Evolutionary conservation across 1,140 invertebrate genomes (phyloP).

Genomic region (Pachyrhynchus sulphureomaculatus): DNA sequence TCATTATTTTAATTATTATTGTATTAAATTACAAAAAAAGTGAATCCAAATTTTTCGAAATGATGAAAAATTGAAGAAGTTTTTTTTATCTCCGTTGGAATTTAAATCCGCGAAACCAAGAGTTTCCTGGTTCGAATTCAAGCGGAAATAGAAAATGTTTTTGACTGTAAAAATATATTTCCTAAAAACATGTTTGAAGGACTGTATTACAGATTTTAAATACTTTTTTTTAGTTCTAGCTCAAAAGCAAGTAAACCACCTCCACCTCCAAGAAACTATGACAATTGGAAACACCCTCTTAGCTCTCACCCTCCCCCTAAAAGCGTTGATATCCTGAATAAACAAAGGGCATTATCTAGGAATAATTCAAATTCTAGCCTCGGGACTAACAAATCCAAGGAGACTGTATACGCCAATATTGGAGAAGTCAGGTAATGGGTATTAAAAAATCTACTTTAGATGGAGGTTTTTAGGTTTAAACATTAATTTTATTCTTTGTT

Average conservation of each 20-base stretch:
- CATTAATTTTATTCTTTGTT: no score
- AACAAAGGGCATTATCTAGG: slow-evolving; percentile 56
- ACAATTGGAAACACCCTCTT: slow-evolving; percentile 61
- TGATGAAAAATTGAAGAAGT: no score
- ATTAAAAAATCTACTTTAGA: background rate
- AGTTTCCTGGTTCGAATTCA: no score
- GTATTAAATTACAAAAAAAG: no score
- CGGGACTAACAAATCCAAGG: slow-evolving; percentile 49
- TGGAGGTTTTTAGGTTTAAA: no score
- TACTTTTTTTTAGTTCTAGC: background rate
- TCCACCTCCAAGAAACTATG: slow-evolving; percentile 60
- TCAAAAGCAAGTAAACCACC: slow-evolving; percentile 52
- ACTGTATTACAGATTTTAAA: no score
- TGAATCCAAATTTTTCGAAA: no score
- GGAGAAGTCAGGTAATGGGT: slow-evolving; percentile 64
- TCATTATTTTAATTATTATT: background rate
- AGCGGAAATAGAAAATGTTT: no score
- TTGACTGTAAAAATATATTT: no score
- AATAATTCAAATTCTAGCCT: slow-evolving; percentile 30
- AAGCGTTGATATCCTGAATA: slow-evolving; percentile 61
- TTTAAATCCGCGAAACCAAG: no score
- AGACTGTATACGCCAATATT: slow-evolving; percentile 78
- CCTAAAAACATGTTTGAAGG: no score
- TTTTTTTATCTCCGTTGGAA: no score
- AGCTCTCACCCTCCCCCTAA: slow-evolving; percentile 66